Conservation (phyloP, 2,888 invertebrate genomes). For the Melinaea menophilus region DNA sequence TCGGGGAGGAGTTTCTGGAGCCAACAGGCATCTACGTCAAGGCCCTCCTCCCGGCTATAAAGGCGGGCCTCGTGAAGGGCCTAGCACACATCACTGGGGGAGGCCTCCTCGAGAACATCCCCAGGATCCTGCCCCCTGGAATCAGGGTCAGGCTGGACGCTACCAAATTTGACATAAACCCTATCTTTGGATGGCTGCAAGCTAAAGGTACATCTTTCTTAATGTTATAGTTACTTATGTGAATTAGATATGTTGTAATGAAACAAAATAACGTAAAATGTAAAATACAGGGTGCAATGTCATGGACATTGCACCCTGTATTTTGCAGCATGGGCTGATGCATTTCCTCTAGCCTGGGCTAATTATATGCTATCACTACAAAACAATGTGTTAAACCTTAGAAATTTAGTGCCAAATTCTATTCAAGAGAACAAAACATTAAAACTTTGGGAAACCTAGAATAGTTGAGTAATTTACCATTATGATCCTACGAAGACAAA, state of each 20-base stretch:
- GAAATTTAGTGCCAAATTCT: no score
- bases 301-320: no score
- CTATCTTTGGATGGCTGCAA: slow-evolving; percentile 94
- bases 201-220: slow-evolving; percentile 74
- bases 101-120: slow-evolving; percentile 92
- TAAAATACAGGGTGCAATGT: neutral
- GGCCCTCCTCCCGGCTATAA: slow-evolving; percentile 83
- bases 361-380: no score
- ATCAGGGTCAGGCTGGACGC: slow-evolving; percentile 84
- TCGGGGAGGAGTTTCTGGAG: slow-evolving; percentile 87
- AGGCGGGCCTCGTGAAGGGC: slow-evolving; percentile 86
- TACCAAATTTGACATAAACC: slow-evolving; percentile 82
- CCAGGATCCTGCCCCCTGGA: slow-evolving; percentile 85
- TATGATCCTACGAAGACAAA: no score
- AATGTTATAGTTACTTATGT: no score
- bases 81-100: slow-evolving; percentile 97
- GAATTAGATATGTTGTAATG: no score
- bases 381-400: no score
- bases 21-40: slow-evolving; percentile 94
- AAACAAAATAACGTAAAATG: neutral
- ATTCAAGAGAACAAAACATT: no score
- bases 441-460: no score
- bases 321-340: no score
- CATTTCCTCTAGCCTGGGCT: no score
- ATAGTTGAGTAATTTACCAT: no score